These are phyloP conservation scores for Drosophila navojoa DNA, from an alignment of 1,140 invertebrate genomes.

Conservation along the genomic window DNA sequence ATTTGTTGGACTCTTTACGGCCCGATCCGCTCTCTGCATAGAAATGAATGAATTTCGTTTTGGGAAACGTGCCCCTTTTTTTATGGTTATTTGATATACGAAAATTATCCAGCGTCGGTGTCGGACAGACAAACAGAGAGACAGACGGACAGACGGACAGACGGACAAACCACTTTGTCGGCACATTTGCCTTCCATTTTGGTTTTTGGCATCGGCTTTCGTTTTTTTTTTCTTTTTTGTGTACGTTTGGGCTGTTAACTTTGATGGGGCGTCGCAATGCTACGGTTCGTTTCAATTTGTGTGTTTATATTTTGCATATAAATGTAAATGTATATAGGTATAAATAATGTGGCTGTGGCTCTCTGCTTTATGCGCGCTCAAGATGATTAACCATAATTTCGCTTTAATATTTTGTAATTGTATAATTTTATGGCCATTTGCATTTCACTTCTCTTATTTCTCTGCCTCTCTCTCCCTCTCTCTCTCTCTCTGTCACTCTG, in stretches of 20 bases:
- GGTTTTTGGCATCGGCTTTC: constrained; percentile 29
- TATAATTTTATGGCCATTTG: constrained; percentile 78
- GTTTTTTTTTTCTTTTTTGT: constrained; percentile 28
- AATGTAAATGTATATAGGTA: constrained; percentile 44
- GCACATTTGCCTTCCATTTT: constrained; percentile 66
- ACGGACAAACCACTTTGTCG: constrained; percentile 58
- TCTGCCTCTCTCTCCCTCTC: neutral
- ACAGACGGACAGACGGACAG: constrained; percentile 1
- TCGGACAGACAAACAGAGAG: constrained; percentile 2
- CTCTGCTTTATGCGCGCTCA: constrained; percentile 42
- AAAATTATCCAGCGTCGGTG: constrained; percentile 60
- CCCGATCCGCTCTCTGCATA: constrained; percentile 60
- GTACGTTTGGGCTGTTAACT: constrained; percentile 37
- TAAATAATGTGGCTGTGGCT: constrained; percentile 30
- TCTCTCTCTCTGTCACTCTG: too few relatives aligned
- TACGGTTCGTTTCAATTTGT: constrained; percentile 50
- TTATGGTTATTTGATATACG: constrained; percentile 76
- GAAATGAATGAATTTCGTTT: constrained; percentile 62
- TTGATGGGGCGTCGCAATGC: constrained; percentile 32
- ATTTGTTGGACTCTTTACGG: constrained; percentile 73
- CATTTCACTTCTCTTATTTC: constrained; percentile 38
- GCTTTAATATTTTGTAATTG: constrained; percentile 80
- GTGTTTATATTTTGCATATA: constrained; percentile 72
- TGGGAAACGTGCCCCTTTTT: constrained; percentile 68
- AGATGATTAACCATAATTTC: constrained; percentile 75